These are phyloP conservation scores for Eupithecia vulgata DNA, from an alignment of 2,888 invertebrate genomes.

Conservation along the genomic window DNA sequence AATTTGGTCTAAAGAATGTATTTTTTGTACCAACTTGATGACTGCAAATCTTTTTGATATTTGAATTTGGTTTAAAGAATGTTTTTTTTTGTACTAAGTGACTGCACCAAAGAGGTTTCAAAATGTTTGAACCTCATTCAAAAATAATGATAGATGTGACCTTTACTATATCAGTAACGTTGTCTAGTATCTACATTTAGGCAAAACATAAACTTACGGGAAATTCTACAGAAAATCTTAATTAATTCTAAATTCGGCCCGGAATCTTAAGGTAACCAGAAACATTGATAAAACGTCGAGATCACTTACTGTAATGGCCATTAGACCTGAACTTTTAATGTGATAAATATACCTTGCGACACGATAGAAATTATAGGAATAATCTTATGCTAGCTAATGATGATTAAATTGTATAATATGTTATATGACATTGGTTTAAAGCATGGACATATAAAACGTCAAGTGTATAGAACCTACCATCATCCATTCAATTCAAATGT, in stretches of 20 bases:
- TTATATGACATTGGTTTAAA: neutral
- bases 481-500: neutral
- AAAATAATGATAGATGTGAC: neutral
- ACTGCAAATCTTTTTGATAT: slow-evolving; percentile 23
- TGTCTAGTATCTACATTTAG: neutral
- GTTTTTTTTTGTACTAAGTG: neutral
- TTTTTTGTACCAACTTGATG: no score
- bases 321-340: slow-evolving; percentile 20
- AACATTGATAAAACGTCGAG: slow-evolving; percentile 20
- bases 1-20: slow-evolving; percentile 15
- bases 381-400: slow-evolving; percentile 21
- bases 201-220: neutral
- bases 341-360: slow-evolving; percentile 22
- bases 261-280: slow-evolving; percentile 12
- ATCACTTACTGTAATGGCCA: slow-evolving; percentile 20
- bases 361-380: slow-evolving; percentile 19
- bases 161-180: neutral
- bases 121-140: neutral
- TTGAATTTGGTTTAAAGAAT: slow-evolving; percentile 18
- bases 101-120: neutral
- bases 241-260: neutral
- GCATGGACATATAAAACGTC: neutral
- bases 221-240: neutral
- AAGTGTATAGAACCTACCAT: neutral
- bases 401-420: slow-evolving; percentile 22